phyloP scores from a whole-genome alignment of 2,888 invertebrate genomes.

The Pristionchus japonicus region DNA sequence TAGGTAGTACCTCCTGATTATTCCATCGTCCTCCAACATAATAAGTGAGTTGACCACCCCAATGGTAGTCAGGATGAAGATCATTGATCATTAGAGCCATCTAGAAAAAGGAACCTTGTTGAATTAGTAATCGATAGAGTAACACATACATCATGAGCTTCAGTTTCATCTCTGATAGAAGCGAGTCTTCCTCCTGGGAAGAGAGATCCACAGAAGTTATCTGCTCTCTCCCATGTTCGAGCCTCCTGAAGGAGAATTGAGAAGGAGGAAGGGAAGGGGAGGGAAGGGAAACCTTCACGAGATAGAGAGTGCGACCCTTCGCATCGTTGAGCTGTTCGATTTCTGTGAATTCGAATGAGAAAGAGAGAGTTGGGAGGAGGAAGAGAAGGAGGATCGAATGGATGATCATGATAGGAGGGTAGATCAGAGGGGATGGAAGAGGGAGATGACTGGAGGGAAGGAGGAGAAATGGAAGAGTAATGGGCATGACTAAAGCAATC shows the following conservation, averaged over 20 bases:
- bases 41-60: background rate
- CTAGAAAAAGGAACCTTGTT: background rate
- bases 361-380: background rate
- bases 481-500: background rate
- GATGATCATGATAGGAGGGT: background rate
- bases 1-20: background rate
- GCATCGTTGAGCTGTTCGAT: background rate
- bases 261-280: too few relatives aligned
- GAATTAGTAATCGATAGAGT: too few relatives aligned
- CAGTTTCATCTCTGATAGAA: background rate
- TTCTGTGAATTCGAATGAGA: background rate
- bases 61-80: background rate
- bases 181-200: background rate
- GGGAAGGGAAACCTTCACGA: background rate
- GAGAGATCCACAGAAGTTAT: slow-evolving; percentile 1
- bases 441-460: background rate
- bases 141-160: background rate
- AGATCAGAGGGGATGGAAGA: background rate
- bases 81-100: background rate
- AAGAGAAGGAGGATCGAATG: background rate
- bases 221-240: background rate
- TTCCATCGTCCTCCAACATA: background rate
- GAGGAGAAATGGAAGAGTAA: background rate
- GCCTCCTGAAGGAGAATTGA: background rate
- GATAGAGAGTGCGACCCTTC: background rate